Evolutionary conservation across 1,140 invertebrate genomes (phyloP).

Genomic region (Cryptotermes secundus): DNA sequence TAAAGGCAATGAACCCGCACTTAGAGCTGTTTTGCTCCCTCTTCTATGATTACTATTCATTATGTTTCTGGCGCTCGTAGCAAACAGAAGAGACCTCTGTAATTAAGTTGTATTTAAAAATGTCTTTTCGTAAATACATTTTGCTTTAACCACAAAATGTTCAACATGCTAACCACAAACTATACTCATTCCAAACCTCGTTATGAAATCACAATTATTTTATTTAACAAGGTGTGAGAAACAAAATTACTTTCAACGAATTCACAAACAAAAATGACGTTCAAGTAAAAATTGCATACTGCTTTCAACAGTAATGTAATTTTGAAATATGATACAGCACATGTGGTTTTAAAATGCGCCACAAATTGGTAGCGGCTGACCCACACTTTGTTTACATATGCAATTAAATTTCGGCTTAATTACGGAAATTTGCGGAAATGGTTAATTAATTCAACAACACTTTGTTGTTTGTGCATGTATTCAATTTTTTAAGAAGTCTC

Average conservation of each 20-base stretch:
- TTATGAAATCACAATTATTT: neutral
- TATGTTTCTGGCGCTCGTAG: neutral
- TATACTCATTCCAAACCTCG: neutral
- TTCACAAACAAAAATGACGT: neutral
- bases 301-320: neutral
- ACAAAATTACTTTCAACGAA: neutral
- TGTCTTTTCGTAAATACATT: neutral
- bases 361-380: too few relatives aligned
- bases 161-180: neutral
- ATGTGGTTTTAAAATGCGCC: too few relatives aligned
- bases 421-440: too few relatives aligned
- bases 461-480: too few relatives aligned
- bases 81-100: neutral
- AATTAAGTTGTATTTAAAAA: constrained; percentile 3
- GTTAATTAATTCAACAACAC: too few relatives aligned
- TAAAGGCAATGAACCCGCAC: neutral
- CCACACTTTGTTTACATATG: too few relatives aligned
- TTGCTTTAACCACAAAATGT: neutral
- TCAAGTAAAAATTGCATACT: neutral
- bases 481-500: too few relatives aligned
- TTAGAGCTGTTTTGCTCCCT: neutral
- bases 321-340: too few relatives aligned
- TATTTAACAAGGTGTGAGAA: constrained; percentile 7
- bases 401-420: too few relatives aligned
- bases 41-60: neutral